Percentiles rank a stretch among this genome's conserved stretches.
These are phyloP conservation scores for Caenorhabditis inopinata DNA, from an alignment of 1,140 invertebrate species.

Conservation along the genomic window DNA sequence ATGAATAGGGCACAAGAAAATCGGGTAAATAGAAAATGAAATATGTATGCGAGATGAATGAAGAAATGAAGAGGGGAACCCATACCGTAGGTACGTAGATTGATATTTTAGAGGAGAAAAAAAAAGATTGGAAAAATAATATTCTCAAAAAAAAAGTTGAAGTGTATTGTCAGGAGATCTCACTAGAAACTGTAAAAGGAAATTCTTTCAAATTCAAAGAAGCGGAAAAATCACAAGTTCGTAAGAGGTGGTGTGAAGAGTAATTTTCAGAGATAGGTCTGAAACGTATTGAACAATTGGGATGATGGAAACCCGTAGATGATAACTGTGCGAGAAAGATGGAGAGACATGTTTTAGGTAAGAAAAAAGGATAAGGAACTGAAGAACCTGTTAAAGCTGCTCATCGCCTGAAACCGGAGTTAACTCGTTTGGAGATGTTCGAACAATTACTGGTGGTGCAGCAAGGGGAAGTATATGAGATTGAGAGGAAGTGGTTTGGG, in stretches of 20 bases:
- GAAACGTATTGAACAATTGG: neutral
- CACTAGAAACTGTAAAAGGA: neutral
- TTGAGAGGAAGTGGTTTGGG: neutral
- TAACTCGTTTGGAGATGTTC: constrained; percentile 44
- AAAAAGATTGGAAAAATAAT: neutral
- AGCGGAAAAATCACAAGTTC: constrained; percentile 26
- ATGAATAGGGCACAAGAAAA: neutral
- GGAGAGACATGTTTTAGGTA: constrained; percentile 5
- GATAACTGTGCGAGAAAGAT: neutral
- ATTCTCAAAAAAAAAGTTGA: neutral
- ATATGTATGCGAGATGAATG: constrained; percentile 16
- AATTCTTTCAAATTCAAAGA: constrained; percentile 30
- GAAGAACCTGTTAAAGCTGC: constrained; percentile 39
- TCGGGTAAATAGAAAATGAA: neutral
- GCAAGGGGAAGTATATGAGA: neutral
- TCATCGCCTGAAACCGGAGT: constrained; percentile 43
- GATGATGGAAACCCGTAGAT: constrained; percentile 8
- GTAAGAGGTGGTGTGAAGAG: neutral
- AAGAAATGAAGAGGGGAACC: constrained; percentile 10
- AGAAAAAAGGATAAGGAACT: neutral
- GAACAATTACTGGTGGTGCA: constrained; percentile 32
- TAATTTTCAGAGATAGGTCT: neutral
- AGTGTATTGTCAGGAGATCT: neutral
- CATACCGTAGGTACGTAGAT: constrained; percentile 20
- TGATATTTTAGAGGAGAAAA: no score